phyloP scores from a whole-genome alignment of 37 sponge, comb jelly and placozoan genomes.

The Bolinopsis microptera region DNA sequence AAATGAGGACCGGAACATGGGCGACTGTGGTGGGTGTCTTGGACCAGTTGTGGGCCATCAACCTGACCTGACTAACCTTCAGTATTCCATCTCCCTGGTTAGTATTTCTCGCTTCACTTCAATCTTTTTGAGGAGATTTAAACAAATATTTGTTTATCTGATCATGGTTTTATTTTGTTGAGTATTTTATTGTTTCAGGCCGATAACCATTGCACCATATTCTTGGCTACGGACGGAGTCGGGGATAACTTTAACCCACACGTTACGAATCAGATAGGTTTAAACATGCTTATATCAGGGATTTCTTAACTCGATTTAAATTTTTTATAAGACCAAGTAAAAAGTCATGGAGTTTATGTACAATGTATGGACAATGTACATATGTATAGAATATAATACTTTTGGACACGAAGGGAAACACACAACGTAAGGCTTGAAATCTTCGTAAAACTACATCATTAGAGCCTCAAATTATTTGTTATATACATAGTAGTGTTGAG shows the following conservation, averaged over 20 bases:
- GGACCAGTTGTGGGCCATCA: neutral
- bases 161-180: too few species aligned
- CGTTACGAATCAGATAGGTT: slow-evolving; percentile 33
- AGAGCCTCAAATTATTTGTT: too few species aligned
- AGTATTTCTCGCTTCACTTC: neutral
- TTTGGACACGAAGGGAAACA: too few species aligned
- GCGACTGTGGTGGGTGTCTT: slow-evolving; percentile 58
- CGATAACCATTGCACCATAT: neutral
- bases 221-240: slow-evolving; percentile 43
- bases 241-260: slow-evolving; percentile 57
- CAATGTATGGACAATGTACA: neutral
- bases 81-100: neutral
- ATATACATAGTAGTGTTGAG: too few species aligned
- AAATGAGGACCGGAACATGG: neutral
- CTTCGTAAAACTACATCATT: too few species aligned
- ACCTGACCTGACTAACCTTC: slow-evolving; percentile 25
- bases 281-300: too few species aligned
- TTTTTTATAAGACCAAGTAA: too few species aligned
- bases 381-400: neutral
- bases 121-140: neutral
- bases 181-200: too few species aligned
- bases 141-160: too few species aligned
- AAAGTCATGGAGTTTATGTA: too few species aligned
- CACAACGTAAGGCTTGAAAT: too few species aligned
- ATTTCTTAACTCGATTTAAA: too few species aligned